Percentiles rank a stretch among this genome's conserved stretches.
These are phyloP conservation scores for Eilema sororculum DNA, from an alignment of 2,888 invertebrate species.

Conservation along the genomic window DNA sequence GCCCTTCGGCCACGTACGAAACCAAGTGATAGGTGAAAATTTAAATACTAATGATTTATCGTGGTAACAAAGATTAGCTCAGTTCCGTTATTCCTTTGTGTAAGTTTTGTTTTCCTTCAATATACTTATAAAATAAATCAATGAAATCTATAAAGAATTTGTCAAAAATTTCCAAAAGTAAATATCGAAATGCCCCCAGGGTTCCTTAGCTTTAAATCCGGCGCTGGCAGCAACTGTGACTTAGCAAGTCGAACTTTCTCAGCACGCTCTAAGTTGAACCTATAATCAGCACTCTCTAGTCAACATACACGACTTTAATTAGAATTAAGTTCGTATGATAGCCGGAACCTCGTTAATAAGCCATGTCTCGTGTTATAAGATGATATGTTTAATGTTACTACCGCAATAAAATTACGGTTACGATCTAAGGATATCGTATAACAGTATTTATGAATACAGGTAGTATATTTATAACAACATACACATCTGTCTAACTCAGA, in stretches of 20 bases:
- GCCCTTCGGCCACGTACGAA: too few relatives aligned
- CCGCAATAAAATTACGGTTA: slow-evolving; percentile 5
- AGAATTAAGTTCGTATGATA: slow-evolving; percentile 11
- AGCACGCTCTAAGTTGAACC: slow-evolving; percentile 6
- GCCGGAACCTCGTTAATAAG: neutral
- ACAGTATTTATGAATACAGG: neutral
- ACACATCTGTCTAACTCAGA: too few relatives aligned
- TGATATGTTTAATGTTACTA: slow-evolving; percentile 8
- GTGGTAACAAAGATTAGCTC: too few relatives aligned
- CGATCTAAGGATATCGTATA: neutral
- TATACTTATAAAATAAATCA: too few relatives aligned
- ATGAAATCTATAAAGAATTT: too few relatives aligned
- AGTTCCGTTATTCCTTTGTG: too few relatives aligned
- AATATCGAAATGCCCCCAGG: too few relatives aligned
- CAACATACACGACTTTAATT: slow-evolving; percentile 7
- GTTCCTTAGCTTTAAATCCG: neutral
- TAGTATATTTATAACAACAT: neutral
- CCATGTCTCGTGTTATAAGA: neutral
- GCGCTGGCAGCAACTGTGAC: neutral
- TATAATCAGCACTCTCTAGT: slow-evolving; percentile 25
- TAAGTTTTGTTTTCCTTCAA: too few relatives aligned
- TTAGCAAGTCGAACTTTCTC: slow-evolving; percentile 16
- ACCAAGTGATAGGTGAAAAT: too few relatives aligned
- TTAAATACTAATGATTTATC: too few relatives aligned
- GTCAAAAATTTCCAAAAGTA: too few relatives aligned